A percentile compares a stretch with the other conserved stretches of the same genome.
Evolutionary conservation across 2,113 vertebrate species (phyloP).

Genomic region (Poeciliopsis retropinna): DNA sequence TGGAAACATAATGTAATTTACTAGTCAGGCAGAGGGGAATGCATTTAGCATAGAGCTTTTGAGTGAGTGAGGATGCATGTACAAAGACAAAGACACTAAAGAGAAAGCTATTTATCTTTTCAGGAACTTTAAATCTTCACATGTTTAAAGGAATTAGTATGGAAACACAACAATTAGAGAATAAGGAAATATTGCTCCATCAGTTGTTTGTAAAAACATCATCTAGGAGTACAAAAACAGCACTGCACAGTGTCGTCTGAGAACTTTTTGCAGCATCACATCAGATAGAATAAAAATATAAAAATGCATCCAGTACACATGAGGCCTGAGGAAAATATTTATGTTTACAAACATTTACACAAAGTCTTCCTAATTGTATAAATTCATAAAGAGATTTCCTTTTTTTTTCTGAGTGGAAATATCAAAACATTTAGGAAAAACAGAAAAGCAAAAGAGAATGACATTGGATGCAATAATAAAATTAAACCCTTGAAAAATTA

Average conservation of each 20-base stretch:
- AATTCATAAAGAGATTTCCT: neutral
- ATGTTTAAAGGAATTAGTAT: neutral
- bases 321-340: neutral
- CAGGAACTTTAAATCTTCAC: neutral
- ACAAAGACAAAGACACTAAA: neutral
- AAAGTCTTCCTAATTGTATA: neutral
- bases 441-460: too few species aligned
- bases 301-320: neutral
- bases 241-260: neutral
- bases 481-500: too few species aligned
- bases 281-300: neutral
- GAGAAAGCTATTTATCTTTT: neutral
- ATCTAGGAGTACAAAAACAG: neutral
- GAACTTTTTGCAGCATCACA: neutral
- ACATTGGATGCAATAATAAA: too few species aligned
- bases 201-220: neutral
- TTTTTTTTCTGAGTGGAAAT: too few species aligned
- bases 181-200: neutral
- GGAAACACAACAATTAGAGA: neutral
- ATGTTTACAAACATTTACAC: neutral
- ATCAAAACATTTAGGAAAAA: too few species aligned
- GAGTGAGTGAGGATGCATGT: constrained; percentile 7
- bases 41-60: constrained; percentile 15
- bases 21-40: neutral
- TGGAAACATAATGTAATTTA: constrained; percentile 38